A percentile compares a stretch with the other conserved stretches of the same genome.
Conservation (phyloP, 2,888 invertebrate genomes). For the Nebria salina region DNA sequence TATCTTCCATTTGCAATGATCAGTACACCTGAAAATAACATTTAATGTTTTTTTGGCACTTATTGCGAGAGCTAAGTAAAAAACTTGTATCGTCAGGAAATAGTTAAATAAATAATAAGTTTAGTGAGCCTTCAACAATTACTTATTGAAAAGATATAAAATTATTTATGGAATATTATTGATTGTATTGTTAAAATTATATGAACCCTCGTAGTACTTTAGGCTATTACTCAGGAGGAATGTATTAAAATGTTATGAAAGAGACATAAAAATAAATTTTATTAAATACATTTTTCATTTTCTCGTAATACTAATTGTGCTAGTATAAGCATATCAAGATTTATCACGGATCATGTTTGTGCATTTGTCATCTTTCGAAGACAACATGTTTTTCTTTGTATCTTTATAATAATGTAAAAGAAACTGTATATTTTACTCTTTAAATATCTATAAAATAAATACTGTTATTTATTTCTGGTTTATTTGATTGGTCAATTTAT, state of each 20-base stretch:
- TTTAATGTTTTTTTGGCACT: background rate
- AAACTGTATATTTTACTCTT: conserved; percentile 21
- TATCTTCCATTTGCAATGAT: background rate
- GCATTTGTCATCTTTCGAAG: conserved; percentile 25
- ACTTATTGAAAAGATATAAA: background rate
- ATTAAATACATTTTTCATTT: conserved; percentile 9
- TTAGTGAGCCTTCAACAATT: background rate
- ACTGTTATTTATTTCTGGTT: conserved; percentile 15
- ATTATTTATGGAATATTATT: background rate
- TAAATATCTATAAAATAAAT: conserved; percentile 39
- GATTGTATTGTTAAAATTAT: background rate
- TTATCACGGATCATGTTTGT: conserved; percentile 34
- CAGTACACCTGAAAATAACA: background rate
- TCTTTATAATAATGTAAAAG: conserved; percentile 31
- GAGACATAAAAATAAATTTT: conserved; percentile 33
- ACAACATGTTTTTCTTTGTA: conserved; percentile 27
- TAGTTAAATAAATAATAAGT: background rate
- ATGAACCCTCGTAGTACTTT: conserved; percentile 12
- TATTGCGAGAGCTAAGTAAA: background rate
- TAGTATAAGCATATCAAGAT: conserved; percentile 42
- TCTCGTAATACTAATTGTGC: conserved; percentile 36
- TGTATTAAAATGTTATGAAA: conserved; percentile 27
- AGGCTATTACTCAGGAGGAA: conserved; percentile 35
- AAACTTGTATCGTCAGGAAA: background rate
- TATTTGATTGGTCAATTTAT: background rate